A percentile compares a stretch with the other conserved stretches of the same genome.
Conservation (phyloP, 2,888 invertebrate genomes). For the Exocentrus adspersus region DNA sequence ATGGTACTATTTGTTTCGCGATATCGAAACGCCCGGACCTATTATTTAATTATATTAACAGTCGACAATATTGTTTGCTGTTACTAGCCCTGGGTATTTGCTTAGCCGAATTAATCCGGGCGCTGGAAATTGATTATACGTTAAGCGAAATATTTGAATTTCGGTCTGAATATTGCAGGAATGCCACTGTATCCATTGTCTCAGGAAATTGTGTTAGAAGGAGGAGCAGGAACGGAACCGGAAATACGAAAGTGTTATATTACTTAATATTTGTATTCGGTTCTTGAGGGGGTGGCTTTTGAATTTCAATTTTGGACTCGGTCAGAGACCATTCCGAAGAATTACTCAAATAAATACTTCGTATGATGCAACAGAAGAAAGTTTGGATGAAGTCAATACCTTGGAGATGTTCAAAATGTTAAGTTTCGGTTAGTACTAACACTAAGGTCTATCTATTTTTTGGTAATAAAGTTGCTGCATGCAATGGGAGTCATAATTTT, state of each 20-base stretch:
- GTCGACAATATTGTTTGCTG: neutral
- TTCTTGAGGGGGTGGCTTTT: too few species aligned
- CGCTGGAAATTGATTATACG: neutral
- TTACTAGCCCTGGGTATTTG: neutral
- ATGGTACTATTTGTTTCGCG: slow-evolving; percentile 19
- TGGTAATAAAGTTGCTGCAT: too few species aligned
- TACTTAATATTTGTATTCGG: too few species aligned
- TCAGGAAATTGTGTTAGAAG: neutral
- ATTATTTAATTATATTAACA: slow-evolving; percentile 6
- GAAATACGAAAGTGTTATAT: neutral
- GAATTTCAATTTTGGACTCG: too few species aligned
- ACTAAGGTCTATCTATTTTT: too few species aligned
- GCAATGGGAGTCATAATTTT: too few species aligned
- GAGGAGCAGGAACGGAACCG: neutral
- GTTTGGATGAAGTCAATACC: too few species aligned
- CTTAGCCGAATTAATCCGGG: neutral
- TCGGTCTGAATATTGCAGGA: neutral
- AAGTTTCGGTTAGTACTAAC: too few species aligned
- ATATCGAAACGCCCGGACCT: slow-evolving; percentile 22
- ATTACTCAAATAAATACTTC: too few species aligned
- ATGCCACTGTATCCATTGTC: neutral
- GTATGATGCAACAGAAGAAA: too few species aligned
- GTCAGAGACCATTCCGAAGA: too few species aligned
- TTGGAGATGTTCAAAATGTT: too few species aligned
- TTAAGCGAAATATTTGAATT: neutral